Conservation (phyloP, 2,113 vertebrate species). For the Apodemus sylvaticus region DNA sequence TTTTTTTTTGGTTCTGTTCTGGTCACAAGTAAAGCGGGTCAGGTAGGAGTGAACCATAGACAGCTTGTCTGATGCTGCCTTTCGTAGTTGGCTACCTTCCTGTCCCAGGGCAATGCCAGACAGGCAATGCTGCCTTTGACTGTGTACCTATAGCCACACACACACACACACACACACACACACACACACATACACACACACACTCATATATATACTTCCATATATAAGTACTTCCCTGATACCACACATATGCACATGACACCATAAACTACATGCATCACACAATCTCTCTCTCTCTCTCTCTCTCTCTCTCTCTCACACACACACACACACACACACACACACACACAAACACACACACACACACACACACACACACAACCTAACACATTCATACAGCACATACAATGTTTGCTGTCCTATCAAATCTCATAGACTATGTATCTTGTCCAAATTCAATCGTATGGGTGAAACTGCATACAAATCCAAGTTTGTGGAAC, state of each 20-base stretch:
- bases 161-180: neutral
- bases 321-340: neutral
- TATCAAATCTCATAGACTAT: neutral
- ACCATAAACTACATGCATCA: neutral
- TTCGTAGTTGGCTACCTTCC: neutral
- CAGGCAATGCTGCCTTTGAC: neutral
- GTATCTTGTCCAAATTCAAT: neutral
- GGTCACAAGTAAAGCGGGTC: neutral
- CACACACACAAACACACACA: neutral
- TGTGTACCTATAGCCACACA: neutral
- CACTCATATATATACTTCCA: too few species aligned
- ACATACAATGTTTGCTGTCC: neutral
- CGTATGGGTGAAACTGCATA: neutral
- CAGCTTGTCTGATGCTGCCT: neutral
- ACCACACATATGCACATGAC: neutral
- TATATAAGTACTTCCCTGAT: neutral
- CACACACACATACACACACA: neutral
- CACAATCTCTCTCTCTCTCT: neutral
- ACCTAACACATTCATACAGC: neutral
- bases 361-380: neutral
- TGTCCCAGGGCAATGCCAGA: neutral
- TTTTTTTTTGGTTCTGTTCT: conserved; percentile 1
- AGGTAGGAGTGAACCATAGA: neutral
- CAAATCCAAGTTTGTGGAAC: neutral
- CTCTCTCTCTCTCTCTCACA: too few species aligned